phyloP scores from a whole-genome alignment of 2,888 invertebrate genomes.

The Andrena fulva region DNA sequence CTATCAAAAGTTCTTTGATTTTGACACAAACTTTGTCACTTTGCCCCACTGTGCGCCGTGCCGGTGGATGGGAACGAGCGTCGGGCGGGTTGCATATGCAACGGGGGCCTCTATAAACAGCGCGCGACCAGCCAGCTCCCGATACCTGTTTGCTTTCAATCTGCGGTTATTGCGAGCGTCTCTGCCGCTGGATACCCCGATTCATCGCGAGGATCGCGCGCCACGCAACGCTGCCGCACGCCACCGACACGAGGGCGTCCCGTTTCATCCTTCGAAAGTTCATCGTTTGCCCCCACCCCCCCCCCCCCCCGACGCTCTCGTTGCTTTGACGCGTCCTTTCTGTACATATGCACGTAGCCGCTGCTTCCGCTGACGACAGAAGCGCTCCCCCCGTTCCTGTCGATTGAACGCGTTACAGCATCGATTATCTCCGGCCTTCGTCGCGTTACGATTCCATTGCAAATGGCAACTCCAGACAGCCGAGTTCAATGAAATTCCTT shows the following conservation, averaged over 20 bases:
- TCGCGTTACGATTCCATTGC: neutral
- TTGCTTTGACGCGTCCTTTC: conserved; percentile 1
- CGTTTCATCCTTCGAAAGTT: neutral
- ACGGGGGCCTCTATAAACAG: conserved; percentile 59
- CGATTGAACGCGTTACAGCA: neutral
- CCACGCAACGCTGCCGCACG: neutral
- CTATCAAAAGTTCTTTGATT: too few species aligned
- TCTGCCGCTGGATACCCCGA: conserved; percentile 34
- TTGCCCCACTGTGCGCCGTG: too few species aligned
- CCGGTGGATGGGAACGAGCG: conserved; percentile 16
- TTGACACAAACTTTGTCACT: too few species aligned
- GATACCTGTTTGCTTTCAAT: conserved; percentile 72
- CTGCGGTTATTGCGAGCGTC: conserved; percentile 57
- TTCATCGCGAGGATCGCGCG: conserved; percentile 46
- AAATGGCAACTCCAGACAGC: neutral
- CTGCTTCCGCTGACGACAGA: neutral
- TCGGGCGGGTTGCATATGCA: conserved; percentile 53
- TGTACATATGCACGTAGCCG: neutral
- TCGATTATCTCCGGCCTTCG: neutral
- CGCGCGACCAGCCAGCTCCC: conserved; percentile 31
- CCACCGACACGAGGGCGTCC: neutral
- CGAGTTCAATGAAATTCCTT: neutral
- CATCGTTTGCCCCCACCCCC: neutral
- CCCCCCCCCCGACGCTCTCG: neutral
- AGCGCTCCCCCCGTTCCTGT: neutral